Percentiles rank a stretch among this genome's conserved stretches.
phyloP scores from a whole-genome alignment of 2,888 invertebrate genomes.

The Machimus atricapillus region DNA sequence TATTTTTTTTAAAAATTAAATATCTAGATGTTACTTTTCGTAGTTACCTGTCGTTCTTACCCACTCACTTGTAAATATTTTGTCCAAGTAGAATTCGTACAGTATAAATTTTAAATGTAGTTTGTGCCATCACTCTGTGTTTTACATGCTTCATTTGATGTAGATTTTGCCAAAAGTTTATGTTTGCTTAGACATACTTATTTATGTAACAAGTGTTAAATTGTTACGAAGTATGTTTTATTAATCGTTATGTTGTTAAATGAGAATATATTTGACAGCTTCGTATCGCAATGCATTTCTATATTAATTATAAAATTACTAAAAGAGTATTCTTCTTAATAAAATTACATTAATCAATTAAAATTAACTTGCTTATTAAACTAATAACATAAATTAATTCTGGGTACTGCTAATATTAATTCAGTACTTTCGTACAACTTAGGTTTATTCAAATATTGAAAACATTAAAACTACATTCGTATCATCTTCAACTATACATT shows the following conservation, averaged over 20 bases:
- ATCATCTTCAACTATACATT: neutral
- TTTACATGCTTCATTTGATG: neutral
- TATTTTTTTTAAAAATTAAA: neutral
- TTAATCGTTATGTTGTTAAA: neutral
- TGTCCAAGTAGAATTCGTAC: neutral
- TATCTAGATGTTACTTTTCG: neutral
- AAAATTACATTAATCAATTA: neutral
- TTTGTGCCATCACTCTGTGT: neutral
- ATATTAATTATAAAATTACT: neutral
- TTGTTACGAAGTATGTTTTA: neutral
- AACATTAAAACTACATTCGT: neutral
- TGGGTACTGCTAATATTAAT: neutral
- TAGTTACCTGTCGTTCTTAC: neutral
- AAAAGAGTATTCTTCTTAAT: neutral
- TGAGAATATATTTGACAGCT: neutral
- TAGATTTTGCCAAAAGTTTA: neutral
- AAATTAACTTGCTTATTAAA: too few relatives aligned
- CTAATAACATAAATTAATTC: neutral
- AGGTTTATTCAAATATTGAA: too few relatives aligned
- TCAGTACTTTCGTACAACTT: neutral
- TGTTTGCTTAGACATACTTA: neutral
- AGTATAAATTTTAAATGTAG: neutral
- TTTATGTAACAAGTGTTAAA: neutral
- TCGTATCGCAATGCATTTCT: neutral
- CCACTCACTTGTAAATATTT: neutral